Conservation (phyloP, 2,888 invertebrate species). For the Drosophila anomelani region DNA sequence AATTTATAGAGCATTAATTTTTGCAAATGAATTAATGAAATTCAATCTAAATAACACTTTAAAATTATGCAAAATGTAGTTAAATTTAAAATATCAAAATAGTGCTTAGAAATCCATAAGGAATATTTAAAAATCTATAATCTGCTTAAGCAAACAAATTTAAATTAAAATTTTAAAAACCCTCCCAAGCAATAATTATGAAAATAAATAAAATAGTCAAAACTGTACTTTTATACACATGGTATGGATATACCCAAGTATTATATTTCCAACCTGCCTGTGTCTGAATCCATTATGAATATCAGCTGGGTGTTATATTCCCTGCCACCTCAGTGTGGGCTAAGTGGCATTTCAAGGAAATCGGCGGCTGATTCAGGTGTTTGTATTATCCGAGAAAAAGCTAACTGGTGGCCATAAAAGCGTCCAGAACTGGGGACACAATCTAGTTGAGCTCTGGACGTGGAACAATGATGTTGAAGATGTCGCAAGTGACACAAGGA, state of each 20-base stretch:
- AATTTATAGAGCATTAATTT: too few species aligned
- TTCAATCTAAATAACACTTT: too few species aligned
- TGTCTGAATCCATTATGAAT: neutral
- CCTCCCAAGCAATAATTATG: too few species aligned
- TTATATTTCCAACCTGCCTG: neutral
- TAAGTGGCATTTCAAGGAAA: neutral
- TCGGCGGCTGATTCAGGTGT: slow-evolving; percentile 18
- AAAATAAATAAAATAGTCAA: neutral
- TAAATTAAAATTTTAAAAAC: too few species aligned
- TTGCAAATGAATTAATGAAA: too few species aligned
- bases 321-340: neutral
- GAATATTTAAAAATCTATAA: too few species aligned
- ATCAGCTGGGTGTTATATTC: neutral
- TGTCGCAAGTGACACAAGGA: slow-evolving; percentile 6
- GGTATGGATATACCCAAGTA: neutral
- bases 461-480: neutral
- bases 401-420: slow-evolving; percentile 10
- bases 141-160: too few species aligned
- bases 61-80: too few species aligned
- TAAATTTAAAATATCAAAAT: too few species aligned
- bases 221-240: neutral
- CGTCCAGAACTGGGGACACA: neutral
- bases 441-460: slow-evolving; percentile 5
- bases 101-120: too few species aligned
- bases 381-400: neutral